Conservation (phyloP, 2,888 invertebrate species). For the Tachystola acroxantha region DNA sequence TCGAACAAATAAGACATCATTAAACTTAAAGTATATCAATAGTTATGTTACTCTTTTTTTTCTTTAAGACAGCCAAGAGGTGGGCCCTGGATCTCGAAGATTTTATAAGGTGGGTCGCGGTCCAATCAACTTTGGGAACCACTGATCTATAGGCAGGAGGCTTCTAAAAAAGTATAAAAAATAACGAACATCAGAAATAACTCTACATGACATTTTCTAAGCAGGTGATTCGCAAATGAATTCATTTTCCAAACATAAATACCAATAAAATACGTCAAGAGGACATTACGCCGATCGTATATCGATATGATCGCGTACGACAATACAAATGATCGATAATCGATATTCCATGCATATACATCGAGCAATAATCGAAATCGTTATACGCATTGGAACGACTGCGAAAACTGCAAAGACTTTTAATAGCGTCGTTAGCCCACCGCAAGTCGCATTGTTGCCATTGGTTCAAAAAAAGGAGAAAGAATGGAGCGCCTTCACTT, state of each 20-base stretch:
- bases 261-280: conserved; percentile 8
- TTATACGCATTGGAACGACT: conserved; percentile 19
- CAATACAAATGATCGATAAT: conserved; percentile 4
- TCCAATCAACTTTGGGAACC: too few species aligned
- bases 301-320: background rate
- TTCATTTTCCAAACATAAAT: conserved; percentile 3
- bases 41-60: too few species aligned
- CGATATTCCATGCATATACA: conserved; percentile 8
- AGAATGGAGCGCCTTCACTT: conserved; percentile 13
- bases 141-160: too few species aligned
- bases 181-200: too few species aligned
- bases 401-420: conserved; percentile 1
- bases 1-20: too few species aligned
- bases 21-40: too few species aligned
- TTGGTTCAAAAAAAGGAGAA: conserved; percentile 13
- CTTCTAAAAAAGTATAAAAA: too few species aligned
- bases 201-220: too few species aligned
- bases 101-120: too few species aligned
- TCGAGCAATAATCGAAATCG: conserved; percentile 14
- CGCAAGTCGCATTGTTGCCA: conserved; percentile 21
- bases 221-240: conserved; percentile 1
- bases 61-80: too few species aligned
- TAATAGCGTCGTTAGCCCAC: conserved; percentile 14
- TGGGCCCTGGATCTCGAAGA: background rate
- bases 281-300: background rate